A percentile compares a stretch with the other conserved stretches of the same genome.
Conservation (phyloP, 2,113 vertebrate genomes). For the Dicerorhinus sumatrensis region DNA sequence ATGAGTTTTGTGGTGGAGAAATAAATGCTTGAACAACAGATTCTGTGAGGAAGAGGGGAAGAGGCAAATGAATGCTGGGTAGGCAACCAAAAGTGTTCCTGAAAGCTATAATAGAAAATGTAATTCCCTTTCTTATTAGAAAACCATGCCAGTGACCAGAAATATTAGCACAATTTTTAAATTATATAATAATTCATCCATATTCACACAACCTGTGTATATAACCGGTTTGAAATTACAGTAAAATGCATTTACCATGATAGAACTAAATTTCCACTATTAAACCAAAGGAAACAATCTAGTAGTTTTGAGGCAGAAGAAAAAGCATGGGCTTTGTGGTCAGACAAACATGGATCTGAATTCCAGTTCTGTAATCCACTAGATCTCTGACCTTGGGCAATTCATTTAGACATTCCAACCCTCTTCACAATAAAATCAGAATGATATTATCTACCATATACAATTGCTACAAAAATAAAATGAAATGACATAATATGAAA, state of each 20-base stretch:
- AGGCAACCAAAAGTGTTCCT: neutral
- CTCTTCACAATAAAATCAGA: neutral
- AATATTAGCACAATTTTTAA: conserved; percentile 32
- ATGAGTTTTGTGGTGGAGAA: neutral
- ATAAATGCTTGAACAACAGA: neutral
- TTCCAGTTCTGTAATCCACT: neutral
- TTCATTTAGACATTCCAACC: neutral
- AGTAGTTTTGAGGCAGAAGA: conserved; percentile 39
- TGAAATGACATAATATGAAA: conserved; percentile 21
- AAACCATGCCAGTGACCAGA: neutral
- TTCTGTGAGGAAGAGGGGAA: neutral
- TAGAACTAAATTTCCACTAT: neutral
- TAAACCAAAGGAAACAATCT: conserved; percentile 6
- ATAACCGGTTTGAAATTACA: neutral
- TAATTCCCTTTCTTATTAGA: neutral
- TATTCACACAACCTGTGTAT: neutral
- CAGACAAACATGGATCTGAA: conserved; percentile 39
- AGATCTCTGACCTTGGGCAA: neutral
- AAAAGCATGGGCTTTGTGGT: neutral
- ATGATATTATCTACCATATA: neutral
- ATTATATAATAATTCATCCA: neutral
- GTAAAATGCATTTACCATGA: neutral
- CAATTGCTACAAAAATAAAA: conserved; percentile 43
- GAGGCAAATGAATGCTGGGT: neutral
- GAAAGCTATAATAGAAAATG: neutral